These are phyloP conservation scores for Coilia nasus DNA, from an alignment of 2,797 vertebrate species.

Conservation along the genomic window DNA sequence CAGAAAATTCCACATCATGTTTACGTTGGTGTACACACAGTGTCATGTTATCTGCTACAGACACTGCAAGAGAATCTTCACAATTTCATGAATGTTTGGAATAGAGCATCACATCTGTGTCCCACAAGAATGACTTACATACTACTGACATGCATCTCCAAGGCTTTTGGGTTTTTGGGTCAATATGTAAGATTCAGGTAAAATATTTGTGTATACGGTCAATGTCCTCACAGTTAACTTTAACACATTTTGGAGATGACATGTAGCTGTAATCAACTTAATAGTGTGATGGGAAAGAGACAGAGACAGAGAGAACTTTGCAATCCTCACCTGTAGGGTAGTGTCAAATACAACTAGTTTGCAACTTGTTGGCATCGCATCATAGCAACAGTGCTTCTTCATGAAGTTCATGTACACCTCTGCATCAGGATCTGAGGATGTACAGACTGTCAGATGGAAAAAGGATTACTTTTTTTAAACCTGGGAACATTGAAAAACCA, in stretches of 20 bases:
- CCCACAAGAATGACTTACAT: too few species aligned
- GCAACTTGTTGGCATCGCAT: conserved; percentile 92
- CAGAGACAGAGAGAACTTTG: not conserved
- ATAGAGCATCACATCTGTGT: not conserved
- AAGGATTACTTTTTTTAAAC: too few species aligned
- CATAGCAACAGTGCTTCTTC: conserved; percentile 90
- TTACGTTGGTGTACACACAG: not conserved
- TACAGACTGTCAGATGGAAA: not conserved
- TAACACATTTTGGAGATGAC: too few species aligned
- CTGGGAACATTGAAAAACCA: too few species aligned
- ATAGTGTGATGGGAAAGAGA: not conserved
- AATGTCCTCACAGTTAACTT: too few species aligned
- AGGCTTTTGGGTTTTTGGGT: too few species aligned
- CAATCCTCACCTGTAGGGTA: conserved; percentile 45
- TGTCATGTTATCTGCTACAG: not conserved
- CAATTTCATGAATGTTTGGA: not conserved
- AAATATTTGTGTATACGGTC: not conserved
- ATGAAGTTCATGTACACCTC: conserved; percentile 91
- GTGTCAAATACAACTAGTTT: conserved; percentile 95
- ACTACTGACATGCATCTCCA: too few species aligned
- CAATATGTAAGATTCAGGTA: not conserved
- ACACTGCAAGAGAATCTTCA: not conserved
- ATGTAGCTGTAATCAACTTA: not conserved
- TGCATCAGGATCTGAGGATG: conserved; percentile 67
- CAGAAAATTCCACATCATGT: not conserved